These are phyloP conservation scores for Porites australiensis DNA, from an alignment of 64 coral and sea anemone genomes.

Conservation along the genomic window DNA sequence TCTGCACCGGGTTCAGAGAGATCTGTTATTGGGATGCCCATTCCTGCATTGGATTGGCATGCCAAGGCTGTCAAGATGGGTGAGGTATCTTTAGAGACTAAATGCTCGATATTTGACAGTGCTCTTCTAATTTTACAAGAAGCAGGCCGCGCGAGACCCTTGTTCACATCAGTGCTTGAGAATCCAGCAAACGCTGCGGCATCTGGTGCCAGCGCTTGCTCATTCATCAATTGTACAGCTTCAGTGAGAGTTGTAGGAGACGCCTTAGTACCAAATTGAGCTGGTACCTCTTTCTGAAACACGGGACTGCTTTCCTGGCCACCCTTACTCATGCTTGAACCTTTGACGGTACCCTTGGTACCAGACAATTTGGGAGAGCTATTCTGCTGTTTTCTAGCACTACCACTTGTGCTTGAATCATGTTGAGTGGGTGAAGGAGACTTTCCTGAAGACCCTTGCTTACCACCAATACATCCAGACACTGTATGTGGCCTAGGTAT, in stretches of 20 bases:
- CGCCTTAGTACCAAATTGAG: neutral
- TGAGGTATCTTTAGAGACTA: slow-evolving; percentile 44
- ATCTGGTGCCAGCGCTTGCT: neutral
- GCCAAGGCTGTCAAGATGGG: slow-evolving; percentile 81
- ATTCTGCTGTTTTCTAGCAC: neutral
- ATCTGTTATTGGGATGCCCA: slow-evolving; percentile 45
- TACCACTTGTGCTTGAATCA: neutral
- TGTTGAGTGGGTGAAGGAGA: slow-evolving; percentile 1
- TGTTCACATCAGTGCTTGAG: neutral
- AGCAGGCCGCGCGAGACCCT: slow-evolving; percentile 18
- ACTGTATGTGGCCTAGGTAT: slow-evolving; percentile 18
- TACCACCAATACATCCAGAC: neutral
- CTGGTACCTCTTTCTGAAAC: neutral
- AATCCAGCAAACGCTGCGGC: slow-evolving; percentile 6
- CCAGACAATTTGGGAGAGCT: neutral
- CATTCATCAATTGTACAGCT: slow-evolving; percentile 12
- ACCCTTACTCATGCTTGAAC: neutral
- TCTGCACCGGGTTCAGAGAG: slow-evolving; percentile 50
- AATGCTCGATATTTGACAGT: slow-evolving; percentile 65
- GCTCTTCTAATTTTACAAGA: slow-evolving; percentile 76
- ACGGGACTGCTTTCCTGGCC: neutral
- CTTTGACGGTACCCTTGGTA: neutral
- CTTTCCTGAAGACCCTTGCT: neutral
- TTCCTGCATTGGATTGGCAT: slow-evolving; percentile 60
- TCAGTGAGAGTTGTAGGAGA: slow-evolving; percentile 22